Percentiles rank a stretch among this genome's conserved stretches.
Evolutionary conservation across 1,140 invertebrate genomes (phyloP).

Genomic region (Cyclargus thomasi): DNA sequence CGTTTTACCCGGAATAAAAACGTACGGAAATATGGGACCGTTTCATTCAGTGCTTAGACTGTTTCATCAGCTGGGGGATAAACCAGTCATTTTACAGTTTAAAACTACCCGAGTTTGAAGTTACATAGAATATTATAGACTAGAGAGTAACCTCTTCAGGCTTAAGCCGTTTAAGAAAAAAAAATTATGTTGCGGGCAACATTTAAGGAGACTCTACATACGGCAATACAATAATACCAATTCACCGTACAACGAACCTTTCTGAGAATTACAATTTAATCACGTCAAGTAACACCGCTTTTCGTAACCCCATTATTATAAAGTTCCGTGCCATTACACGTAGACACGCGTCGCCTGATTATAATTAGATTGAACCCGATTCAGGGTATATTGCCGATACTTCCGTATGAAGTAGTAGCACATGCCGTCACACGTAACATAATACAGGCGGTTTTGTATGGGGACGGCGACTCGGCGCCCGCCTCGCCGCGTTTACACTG

Average conservation of each 20-base stretch:
- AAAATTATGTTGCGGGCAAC: too few species aligned
- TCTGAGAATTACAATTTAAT: too few species aligned
- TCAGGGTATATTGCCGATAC: neutral
- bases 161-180: too few species aligned
- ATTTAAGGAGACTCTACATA: too few species aligned
- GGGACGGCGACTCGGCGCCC: slow-evolving; percentile 32
- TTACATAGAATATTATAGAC: too few species aligned
- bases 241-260: too few species aligned
- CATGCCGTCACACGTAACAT: slow-evolving; percentile 24
- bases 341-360: neutral
- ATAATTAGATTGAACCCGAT: neutral
- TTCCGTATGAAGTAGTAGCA: neutral
- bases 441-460: slow-evolving; percentile 28
- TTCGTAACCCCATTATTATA: too few species aligned
- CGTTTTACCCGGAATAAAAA: slow-evolving; percentile 14
- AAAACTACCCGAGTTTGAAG: neutral
- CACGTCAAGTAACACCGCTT: too few species aligned
- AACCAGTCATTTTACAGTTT: neutral
- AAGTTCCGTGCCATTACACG: too few species aligned
- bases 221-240: too few species aligned
- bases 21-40: slow-evolving; percentile 6
- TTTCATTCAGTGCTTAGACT: neutral
- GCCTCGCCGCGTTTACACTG: slow-evolving; percentile 32
- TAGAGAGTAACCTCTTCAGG: too few species aligned
- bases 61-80: neutral